Evolutionary conservation across 2,797 vertebrate genomes (phyloP).

Genomic region (Allobates femoralis): DNA sequence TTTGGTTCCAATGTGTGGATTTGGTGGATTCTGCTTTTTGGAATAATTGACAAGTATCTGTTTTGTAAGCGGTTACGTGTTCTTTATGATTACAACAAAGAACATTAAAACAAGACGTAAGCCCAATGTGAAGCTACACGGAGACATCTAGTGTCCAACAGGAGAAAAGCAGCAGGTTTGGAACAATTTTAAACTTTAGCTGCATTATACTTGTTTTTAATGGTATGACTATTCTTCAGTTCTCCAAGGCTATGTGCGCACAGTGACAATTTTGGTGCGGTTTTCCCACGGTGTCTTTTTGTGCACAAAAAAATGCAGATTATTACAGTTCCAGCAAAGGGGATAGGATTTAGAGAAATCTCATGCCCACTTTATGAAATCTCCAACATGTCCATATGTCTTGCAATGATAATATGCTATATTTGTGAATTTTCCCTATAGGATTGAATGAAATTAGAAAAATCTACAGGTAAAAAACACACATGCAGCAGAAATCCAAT

Average conservation of each 20-base stretch:
- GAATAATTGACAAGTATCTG: constrained; percentile 2
- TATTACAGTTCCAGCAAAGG: no score
- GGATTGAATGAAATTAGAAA: no score
- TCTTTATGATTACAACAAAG: constrained; percentile 29
- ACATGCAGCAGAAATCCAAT: no score
- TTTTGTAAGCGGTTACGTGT: constrained; percentile 8
- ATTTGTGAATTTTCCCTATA: no score
- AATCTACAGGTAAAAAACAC: no score
- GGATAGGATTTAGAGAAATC: no score
- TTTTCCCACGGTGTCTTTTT: no score
- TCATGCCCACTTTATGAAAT: no score
- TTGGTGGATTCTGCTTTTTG: not conserved
- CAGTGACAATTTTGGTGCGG: no score
- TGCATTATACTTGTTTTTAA: not conserved
- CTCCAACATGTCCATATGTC: no score
- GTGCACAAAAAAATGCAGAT: no score
- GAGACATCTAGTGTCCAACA: constrained; percentile 50
- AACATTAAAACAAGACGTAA: not conserved
- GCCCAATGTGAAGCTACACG: constrained; percentile 1
- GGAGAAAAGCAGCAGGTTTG: not conserved
- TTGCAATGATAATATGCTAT: no score
- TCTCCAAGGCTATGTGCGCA: not conserved
- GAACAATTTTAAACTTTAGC: not conserved
- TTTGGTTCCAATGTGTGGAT: not conserved
- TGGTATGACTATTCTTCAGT: not conserved